Conservation (phyloP, 2,797 vertebrate species). For the Anguilla megastoma region DNA sequence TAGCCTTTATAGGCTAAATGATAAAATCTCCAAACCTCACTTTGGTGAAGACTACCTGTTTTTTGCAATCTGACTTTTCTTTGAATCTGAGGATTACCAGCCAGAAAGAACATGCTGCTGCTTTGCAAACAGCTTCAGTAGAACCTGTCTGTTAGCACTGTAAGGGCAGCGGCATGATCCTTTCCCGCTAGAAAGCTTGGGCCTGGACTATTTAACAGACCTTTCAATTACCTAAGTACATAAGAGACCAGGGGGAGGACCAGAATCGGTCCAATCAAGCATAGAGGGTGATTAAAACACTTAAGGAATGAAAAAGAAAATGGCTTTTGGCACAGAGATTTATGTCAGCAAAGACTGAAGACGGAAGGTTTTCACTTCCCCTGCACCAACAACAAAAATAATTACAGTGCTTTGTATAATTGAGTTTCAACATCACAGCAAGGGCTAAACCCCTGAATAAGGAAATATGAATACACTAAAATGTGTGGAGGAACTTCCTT, state of each 20-base stretch:
- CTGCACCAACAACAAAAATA: slow-evolving; percentile 14
- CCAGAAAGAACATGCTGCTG: background rate
- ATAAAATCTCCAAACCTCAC: background rate
- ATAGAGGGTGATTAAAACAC: background rate
- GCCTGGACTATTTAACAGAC: background rate
- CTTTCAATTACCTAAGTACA: background rate
- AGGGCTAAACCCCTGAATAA: background rate
- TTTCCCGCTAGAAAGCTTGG: background rate
- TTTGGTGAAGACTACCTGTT: background rate
- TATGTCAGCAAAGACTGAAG: slow-evolving; percentile 23
- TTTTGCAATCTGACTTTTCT: background rate
- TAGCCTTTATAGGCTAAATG: background rate
- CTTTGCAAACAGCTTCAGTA: background rate
- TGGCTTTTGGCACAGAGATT: background rate
- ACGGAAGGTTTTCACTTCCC: slow-evolving; percentile 5
- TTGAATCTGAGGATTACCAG: background rate
- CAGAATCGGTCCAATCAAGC: background rate
- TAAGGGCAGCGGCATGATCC: background rate
- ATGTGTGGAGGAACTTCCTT: background rate
- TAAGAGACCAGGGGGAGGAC: background rate
- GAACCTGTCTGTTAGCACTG: background rate
- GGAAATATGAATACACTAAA: background rate
- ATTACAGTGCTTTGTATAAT: background rate
- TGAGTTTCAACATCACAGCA: background rate
- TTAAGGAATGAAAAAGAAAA: slow-evolving; percentile 26